Conservation (phyloP, 2,888 invertebrate species). For the Nomada flava region DNA sequence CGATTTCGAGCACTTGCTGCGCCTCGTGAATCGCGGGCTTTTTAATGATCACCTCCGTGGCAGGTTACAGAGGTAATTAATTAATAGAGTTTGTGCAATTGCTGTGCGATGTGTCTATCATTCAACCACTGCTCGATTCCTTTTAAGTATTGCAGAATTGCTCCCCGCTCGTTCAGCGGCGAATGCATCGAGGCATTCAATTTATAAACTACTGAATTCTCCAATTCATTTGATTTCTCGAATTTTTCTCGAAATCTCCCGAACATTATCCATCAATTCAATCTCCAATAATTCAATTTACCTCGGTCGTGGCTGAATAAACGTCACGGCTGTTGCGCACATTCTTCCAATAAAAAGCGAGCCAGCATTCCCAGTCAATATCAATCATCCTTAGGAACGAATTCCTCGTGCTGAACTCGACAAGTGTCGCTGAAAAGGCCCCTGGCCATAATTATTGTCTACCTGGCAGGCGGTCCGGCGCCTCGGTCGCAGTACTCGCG, state of each 20-base stretch:
- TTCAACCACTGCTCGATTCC: no score
- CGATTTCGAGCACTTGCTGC: not conserved
- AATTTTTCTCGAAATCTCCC: no score
- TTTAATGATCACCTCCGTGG: not conserved
- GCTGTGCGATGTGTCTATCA: no score
- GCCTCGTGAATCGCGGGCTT: not conserved
- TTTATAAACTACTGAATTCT: no score
- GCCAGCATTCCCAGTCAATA: not conserved
- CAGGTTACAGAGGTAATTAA: not conserved
- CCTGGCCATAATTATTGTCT: constrained; percentile 36
- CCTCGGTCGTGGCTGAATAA: not conserved
- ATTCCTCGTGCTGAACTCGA: not conserved
- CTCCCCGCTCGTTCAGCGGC: no score
- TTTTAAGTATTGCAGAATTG: no score
- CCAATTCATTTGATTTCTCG: no score
- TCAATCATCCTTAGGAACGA: constrained; percentile 4
- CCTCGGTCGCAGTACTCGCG: constrained; percentile 17
- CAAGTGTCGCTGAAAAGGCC: constrained; percentile 25
- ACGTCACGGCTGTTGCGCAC: not conserved
- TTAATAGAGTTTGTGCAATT: not conserved
- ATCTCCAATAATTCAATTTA: no score
- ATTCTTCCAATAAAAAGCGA: not conserved
- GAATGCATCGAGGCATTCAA: no score
- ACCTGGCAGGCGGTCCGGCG: not conserved
- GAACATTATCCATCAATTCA: no score